Base-by-base conservation (phyloP, 2,797 vertebrate genomes). In the Sebastes taczanowskii region DNA sequence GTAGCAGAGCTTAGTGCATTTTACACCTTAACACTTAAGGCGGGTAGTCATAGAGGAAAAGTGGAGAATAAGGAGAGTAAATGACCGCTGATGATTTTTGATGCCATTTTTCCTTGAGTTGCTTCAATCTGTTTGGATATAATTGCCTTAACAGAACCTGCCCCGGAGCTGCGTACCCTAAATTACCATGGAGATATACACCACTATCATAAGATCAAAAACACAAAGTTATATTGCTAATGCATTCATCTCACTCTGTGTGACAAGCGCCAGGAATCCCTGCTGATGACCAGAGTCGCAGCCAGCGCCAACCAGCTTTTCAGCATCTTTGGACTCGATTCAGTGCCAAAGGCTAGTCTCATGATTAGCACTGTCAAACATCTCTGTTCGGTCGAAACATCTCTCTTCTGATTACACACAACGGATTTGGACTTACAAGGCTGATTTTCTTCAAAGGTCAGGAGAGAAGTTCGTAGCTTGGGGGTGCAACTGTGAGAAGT, bases 281-380 rank as follows among this genome's bases (percentile, higher is more conserved):
- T 30, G 59, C 25, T 38, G 32, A 70, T 3, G 34, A 71, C n/a
- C 49, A 29, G 8, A 32, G 23, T 22, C 7, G 13, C 60, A 16
- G 23, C 25, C 63, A 42, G 49, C 16, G 2, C 18, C 18, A 30
- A 64, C 11, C 7, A 29, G 13, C 34, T 22, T 65, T 11, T 25
- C n/a, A 34, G 38, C 22, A 52, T 14, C 52, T 61, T 35, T 52
- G 22, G 55, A 68, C 16, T 20, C 18, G 16, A 14, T 52, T 60
- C 23, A 49, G 46, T 6, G 58, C 71, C 64, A 27, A 32, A 46
- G 65, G 78, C 59, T 22, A 4, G 65, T 70, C 65, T 64, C 25
- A 27, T 74, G 78, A 74, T 67, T n/a, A 6, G 23, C 62, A 53
- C 63, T 64, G 78, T 80, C 52, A 58, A 34, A 34, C 25, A 46